Percentiles rank a stretch among this genome's conserved stretches.
These are phyloP conservation scores for Fabriciana adippe DNA, from an alignment of 2,888 invertebrate species.

Conservation along the genomic window DNA sequence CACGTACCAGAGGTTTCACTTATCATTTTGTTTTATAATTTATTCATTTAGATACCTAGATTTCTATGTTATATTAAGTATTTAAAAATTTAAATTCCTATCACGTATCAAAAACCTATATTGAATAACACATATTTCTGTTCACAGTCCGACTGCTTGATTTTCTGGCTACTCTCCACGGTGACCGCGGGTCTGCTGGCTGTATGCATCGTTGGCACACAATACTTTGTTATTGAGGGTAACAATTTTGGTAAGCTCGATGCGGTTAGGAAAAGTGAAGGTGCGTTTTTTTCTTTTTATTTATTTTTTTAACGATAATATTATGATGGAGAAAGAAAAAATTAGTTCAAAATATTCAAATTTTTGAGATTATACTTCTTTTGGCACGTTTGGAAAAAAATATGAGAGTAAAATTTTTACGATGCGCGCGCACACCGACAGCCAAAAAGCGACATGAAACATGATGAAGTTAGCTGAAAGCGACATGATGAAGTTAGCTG, in stretches of 20 bases:
- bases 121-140: conserved; percentile 36
- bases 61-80: neutral
- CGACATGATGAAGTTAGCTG: too few species aligned
- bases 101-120: neutral
- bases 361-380: neutral
- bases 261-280: conserved; percentile 71
- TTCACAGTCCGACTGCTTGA: conserved; percentile 84
- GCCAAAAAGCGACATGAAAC: too few species aligned
- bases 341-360: too few species aligned
- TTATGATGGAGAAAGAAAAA: too few species aligned
- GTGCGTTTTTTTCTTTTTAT: conserved; percentile 65
- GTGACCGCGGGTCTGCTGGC: conserved; percentile 84
- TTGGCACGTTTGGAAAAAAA: too few species aligned
- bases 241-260: conserved; percentile 83
- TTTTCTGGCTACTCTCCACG: conserved; percentile 85
- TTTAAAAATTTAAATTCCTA: neutral
- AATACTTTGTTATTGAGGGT: conserved; percentile 86
- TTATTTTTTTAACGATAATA: conserved; percentile 16
- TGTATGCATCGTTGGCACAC: conserved; percentile 85
- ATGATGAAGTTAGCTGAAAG: too few species aligned
- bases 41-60: neutral
- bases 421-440: too few species aligned
- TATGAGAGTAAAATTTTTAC: too few species aligned
- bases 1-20: too few species aligned
- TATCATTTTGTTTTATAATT: too few species aligned